Evolutionary conservation across 2,797 vertebrate genomes (phyloP).

Genomic region (Micropoecilia bifurca): DNA sequence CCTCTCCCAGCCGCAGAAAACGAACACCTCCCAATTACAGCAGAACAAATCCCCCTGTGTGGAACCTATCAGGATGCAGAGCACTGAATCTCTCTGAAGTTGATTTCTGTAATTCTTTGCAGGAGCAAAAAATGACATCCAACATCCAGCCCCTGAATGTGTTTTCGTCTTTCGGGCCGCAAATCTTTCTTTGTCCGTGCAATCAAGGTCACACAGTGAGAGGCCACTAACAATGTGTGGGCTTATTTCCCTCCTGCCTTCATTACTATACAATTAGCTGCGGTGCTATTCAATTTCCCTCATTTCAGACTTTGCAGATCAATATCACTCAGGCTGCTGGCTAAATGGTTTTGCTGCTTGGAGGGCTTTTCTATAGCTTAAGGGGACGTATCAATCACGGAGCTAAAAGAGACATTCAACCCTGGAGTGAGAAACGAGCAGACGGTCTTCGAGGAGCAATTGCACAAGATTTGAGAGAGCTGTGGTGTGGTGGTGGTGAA

Average conservation of each 20-base stretch:
- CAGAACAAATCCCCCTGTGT: constrained; percentile 34
- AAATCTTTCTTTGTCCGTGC: constrained; percentile 38
- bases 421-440: constrained; percentile 33
- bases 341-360: constrained; percentile 55
- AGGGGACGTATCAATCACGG: constrained; percentile 64
- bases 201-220: constrained; percentile 54
- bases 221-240: constrained; percentile 48
- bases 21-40: constrained; percentile 36
- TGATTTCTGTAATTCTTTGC: constrained; percentile 29
- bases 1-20: constrained; percentile 19
- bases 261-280: constrained; percentile 72
- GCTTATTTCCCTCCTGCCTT: constrained; percentile 56
- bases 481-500: neutral
- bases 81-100: constrained; percentile 25
- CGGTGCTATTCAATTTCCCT: constrained; percentile 65
- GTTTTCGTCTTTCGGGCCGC: constrained; percentile 10
- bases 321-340: constrained; percentile 61
- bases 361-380: constrained; percentile 51
- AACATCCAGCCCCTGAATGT: constrained; percentile 3
- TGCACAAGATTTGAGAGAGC: constrained; percentile 18
- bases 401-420: constrained; percentile 52
- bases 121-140: constrained; percentile 20
- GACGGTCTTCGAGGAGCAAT: constrained; percentile 18
- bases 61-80: constrained; percentile 23
- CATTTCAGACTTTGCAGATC: constrained; percentile 69